Evolutionary conservation across 2,888 invertebrate genomes (phyloP).

Genomic region (Ormyrus thymus): DNA sequence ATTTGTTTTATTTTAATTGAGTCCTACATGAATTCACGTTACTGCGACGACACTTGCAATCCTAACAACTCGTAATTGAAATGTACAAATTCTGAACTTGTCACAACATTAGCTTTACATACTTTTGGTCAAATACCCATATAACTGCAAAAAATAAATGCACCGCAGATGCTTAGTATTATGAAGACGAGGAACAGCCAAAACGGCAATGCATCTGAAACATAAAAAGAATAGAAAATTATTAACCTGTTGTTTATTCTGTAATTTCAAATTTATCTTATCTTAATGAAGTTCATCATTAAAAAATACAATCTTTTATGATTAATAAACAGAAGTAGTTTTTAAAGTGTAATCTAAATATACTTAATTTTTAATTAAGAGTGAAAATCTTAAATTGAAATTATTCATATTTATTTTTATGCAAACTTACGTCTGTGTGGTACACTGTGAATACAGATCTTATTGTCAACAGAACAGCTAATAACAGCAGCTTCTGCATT

Average conservation of each 20-base stretch:
- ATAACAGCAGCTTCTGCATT: slow-evolving; percentile 91
- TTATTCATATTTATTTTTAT: not conserved
- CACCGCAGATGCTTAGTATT: slow-evolving; percentile 84
- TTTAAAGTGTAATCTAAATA: too few relatives aligned
- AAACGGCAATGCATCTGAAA: slow-evolving; percentile 86
- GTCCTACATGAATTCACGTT: slow-evolving; percentile 34
- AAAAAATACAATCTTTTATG: too few relatives aligned
- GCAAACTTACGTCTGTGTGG: slow-evolving; percentile 84
- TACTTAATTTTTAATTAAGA: slow-evolving; percentile 5
- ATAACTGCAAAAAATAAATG: slow-evolving; percentile 89
- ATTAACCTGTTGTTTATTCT: not conserved
- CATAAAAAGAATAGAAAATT: slow-evolving; percentile 39
- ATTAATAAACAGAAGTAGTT: too few relatives aligned
- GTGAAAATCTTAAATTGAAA: slow-evolving; percentile 6
- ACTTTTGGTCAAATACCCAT: slow-evolving; percentile 80
- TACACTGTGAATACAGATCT: slow-evolving; percentile 91
- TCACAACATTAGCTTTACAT: not conserved
- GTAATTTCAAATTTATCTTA: not conserved
- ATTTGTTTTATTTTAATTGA: slow-evolving; percentile 17
- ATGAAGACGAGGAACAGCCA: slow-evolving; percentile 88
- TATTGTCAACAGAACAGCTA: slow-evolving; percentile 97
- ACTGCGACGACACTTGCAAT: slow-evolving; percentile 23
- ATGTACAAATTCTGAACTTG: slow-evolving; percentile 44
- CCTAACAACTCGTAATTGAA: slow-evolving; percentile 25
- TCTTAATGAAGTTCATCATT: not conserved